phyloP scores from a whole-genome alignment of 1,140 invertebrate genomes.

The Apis cerana region DNA sequence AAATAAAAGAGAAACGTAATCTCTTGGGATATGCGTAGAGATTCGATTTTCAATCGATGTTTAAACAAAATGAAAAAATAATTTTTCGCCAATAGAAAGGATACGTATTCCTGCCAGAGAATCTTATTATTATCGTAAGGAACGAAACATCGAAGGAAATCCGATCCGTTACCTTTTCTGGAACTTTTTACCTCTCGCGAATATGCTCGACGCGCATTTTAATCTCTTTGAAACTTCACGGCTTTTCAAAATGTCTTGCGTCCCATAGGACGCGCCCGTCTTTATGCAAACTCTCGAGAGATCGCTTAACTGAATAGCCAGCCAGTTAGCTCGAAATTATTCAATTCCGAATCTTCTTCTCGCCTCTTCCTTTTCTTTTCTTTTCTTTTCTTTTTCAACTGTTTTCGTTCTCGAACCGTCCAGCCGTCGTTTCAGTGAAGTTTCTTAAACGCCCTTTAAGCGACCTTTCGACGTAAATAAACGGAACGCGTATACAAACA shows the following conservation, averaged over 20 bases:
- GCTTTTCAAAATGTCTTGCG: not conserved
- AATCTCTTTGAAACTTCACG: slow-evolving; percentile 46
- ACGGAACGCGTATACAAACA: too few species aligned
- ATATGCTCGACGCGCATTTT: slow-evolving; percentile 7
- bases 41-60: not conserved
- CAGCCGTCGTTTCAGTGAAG: too few species aligned
- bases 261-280: not conserved
- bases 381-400: not conserved
- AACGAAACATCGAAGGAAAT: too few species aligned
- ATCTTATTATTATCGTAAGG: too few species aligned
- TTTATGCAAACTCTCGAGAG: slow-evolving; percentile 15
- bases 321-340: slow-evolving; percentile 27
- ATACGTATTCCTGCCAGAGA: too few species aligned
- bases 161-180: not conserved
- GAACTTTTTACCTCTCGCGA: not conserved
- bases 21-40: not conserved
- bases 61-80: not conserved
- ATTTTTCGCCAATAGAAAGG: too few species aligned
- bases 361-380: too few species aligned
- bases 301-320: slow-evolving; percentile 24
- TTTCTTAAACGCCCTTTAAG: too few species aligned
- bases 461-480: too few species aligned
- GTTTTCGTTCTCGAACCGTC: not conserved
- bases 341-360: not conserved
- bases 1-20: slow-evolving; percentile 13